These are phyloP conservation scores for Lasius platythorax DNA, from an alignment of 2,888 invertebrate genomes.

Conservation along the genomic window DNA sequence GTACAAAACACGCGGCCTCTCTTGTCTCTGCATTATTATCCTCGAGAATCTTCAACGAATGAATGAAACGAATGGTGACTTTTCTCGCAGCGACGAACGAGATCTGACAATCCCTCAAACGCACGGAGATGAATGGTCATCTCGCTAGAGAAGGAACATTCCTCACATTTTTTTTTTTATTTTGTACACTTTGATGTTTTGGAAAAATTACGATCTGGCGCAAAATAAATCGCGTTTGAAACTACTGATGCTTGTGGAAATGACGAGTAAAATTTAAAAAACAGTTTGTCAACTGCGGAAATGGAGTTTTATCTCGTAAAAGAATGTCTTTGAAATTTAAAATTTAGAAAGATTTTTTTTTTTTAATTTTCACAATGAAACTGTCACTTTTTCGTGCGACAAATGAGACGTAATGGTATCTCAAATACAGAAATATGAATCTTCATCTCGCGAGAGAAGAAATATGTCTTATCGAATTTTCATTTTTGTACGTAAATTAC, in stretches of 20 bases:
- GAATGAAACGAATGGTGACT: neutral
- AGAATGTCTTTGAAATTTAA: neutral
- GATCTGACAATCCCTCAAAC: neutral
- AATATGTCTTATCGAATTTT: neutral
- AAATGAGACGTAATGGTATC: neutral
- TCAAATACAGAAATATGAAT: neutral
- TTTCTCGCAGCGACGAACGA: neutral
- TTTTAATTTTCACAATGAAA: neutral
- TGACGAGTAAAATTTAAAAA: neutral
- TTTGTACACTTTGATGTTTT: neutral
- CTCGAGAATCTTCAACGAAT: neutral
- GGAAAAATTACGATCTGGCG: neutral
- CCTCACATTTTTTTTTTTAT: neutral
- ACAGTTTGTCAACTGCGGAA: neutral
- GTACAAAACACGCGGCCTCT: neutral
- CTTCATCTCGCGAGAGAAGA: neutral
- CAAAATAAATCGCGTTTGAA: neutral
- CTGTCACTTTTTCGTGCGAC: neutral
- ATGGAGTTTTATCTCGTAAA: neutral
- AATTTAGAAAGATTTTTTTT: neutral
- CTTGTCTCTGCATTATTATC: neutral
- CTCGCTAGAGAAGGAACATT: neutral
- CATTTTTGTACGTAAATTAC: neutral
- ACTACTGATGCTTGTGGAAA: neutral
- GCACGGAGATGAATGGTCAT: neutral